Conservation (phyloP, 2,113 vertebrate species). For the Phylloscopus whistleri region DNA sequence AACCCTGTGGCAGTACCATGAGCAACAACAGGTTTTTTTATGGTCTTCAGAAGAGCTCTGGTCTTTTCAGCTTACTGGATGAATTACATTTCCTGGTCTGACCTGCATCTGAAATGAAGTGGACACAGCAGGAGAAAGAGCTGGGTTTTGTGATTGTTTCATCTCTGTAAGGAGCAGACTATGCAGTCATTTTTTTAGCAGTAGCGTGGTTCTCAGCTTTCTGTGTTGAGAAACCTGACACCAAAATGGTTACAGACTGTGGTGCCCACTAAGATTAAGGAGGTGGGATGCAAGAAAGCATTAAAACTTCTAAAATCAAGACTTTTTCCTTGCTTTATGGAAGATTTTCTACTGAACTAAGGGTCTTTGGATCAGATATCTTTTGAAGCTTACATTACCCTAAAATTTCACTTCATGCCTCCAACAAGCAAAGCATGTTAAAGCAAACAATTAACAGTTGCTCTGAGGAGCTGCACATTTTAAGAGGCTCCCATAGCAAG, state of each 20-base stretch:
- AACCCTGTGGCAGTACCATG: background rate
- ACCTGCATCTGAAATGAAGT: background rate
- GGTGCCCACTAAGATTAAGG: background rate
- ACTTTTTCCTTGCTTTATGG: background rate
- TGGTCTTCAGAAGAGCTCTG: background rate
- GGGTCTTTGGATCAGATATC: background rate
- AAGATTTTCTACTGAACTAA: background rate
- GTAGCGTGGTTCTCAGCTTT: background rate
- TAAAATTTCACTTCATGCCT: background rate
- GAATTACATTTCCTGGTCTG: background rate
- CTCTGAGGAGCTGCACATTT: background rate
- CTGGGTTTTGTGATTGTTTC: background rate
- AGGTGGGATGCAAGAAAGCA: background rate
- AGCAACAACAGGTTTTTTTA: background rate
- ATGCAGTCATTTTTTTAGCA: background rate
- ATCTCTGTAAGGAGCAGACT: background rate
- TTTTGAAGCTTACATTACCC: background rate
- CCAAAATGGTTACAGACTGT: background rate
- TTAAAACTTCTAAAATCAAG: background rate
- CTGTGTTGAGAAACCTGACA: background rate
- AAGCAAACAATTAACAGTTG: background rate
- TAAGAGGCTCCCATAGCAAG: background rate
- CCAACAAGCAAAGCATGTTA: background rate
- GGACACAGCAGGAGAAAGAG: background rate
- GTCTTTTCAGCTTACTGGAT: background rate